phyloP scores from a whole-genome alignment of 2,797 vertebrate species.

The Esox masquinongy region DNA sequence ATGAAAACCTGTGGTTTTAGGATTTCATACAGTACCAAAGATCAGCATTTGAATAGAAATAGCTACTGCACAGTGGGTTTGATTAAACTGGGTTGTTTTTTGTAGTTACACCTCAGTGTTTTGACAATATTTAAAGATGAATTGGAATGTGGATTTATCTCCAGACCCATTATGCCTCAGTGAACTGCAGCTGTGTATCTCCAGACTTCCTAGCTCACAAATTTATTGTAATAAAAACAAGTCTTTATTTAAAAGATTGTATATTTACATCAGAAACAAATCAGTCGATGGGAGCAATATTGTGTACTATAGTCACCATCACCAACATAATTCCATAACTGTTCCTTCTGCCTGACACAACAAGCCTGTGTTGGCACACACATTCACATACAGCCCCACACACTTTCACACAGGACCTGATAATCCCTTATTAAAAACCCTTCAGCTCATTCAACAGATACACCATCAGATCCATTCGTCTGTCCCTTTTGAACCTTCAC shows the following conservation, averaged over 20 bases:
- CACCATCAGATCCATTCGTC: constrained; percentile 26
- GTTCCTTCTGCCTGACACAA: constrained; percentile 39
- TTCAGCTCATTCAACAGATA: background rate
- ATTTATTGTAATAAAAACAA: constrained; percentile 40
- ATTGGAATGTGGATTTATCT: too few species aligned
- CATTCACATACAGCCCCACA: constrained; percentile 4
- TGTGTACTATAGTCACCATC: constrained; percentile 55
- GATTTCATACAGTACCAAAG: too few species aligned
- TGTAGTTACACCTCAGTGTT: too few species aligned
- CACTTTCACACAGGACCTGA: constrained; percentile 16
- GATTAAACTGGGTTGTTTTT: too few species aligned
- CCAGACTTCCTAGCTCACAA: background rate
- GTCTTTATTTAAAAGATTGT: constrained; percentile 76
- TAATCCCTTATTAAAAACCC: constrained; percentile 37
- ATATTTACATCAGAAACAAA: constrained; percentile 74
- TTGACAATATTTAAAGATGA: too few species aligned
- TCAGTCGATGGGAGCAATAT: constrained; percentile 61
- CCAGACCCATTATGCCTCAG: background rate
- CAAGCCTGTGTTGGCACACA: constrained; percentile 12
- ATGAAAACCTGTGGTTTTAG: too few species aligned
- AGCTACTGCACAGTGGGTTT: too few species aligned
- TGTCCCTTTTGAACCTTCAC: background rate
- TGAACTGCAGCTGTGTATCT: background rate
- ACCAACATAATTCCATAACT: constrained; percentile 32
- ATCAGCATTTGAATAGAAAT: too few species aligned